These are phyloP conservation scores for Philopedon plagiatum DNA, from an alignment of 2,888 invertebrate genomes.

Conservation along the genomic window DNA sequence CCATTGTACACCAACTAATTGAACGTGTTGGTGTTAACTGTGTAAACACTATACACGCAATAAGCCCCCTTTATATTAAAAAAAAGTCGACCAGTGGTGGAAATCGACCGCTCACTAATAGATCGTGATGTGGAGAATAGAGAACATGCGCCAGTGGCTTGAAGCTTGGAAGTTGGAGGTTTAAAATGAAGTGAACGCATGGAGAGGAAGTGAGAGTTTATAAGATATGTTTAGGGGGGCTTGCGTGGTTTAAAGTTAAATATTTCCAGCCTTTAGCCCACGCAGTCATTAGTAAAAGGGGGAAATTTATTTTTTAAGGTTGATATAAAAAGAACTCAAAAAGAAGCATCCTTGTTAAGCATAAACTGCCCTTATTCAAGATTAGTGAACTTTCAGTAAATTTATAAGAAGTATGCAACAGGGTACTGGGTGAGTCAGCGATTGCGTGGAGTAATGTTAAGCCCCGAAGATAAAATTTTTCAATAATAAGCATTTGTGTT, in stretches of 20 bases:
- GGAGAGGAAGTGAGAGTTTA: background rate
- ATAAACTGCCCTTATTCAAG: too few relatives aligned
- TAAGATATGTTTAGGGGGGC: conserved; percentile 3
- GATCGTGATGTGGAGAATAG: background rate
- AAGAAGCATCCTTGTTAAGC: background rate
- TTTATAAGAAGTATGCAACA: too few relatives aligned
- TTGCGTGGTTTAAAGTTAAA: conserved; percentile 17
- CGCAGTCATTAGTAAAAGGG: background rate
- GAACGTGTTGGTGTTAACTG: background rate
- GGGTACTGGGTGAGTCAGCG: too few relatives aligned
- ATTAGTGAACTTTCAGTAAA: too few relatives aligned
- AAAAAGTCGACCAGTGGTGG: background rate
- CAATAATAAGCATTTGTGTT: too few relatives aligned
- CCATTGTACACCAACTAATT: background rate
- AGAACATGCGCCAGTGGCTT: background rate
- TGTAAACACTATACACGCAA: background rate
- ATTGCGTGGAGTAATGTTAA: too few relatives aligned
- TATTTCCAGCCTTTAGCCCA: background rate
- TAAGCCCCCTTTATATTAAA: background rate
- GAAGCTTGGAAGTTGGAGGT: conserved; percentile 1
- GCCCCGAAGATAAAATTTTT: too few relatives aligned
- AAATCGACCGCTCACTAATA: background rate
- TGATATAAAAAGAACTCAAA: too few relatives aligned
- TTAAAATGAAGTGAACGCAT: conserved; percentile 8
- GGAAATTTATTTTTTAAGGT: background rate